Percentiles rank a stretch among this genome's conserved stretches.
Evolutionary conservation across 2,113 vertebrate genomes (phyloP).

Genomic region (Sebastes fasciatus): DNA sequence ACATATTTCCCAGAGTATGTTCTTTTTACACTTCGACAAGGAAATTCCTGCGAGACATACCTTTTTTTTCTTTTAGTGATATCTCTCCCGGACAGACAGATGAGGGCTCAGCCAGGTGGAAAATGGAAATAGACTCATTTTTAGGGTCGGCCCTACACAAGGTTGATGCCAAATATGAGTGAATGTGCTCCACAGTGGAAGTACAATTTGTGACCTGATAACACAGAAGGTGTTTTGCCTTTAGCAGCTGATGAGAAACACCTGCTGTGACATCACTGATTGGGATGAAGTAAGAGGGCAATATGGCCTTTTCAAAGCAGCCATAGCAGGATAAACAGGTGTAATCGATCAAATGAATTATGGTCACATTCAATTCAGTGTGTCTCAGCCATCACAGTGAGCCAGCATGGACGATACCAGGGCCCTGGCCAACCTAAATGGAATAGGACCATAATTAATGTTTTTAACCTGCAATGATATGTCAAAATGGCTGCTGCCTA

Average conservation of each 20-base stretch:
- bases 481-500: too few relatives aligned
- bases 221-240: slow-evolving; percentile 19
- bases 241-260: slow-evolving; percentile 6
- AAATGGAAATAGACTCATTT: slow-evolving; percentile 11
- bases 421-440: too few relatives aligned
- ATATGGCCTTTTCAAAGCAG: too few relatives aligned
- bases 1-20: background rate
- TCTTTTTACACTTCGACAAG: background rate
- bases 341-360: too few relatives aligned
- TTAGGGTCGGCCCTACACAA: background rate
- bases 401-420: too few relatives aligned
- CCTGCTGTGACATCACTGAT: slow-evolving; percentile 17
- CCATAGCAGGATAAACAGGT: too few relatives aligned
- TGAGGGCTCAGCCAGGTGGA: background rate
- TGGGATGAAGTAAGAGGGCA: background rate
- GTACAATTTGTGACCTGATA: background rate
- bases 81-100: background rate
- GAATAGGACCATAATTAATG: too few relatives aligned
- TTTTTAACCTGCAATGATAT: too few relatives aligned
- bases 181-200: background rate
- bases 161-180: slow-evolving; percentile 1
- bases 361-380: too few relatives aligned
- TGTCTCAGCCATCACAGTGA: too few relatives aligned
- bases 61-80: background rate
- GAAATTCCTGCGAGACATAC: background rate